Evolutionary conservation across 2,797 vertebrate genomes (phyloP).

Genomic region (Anolis apletophallus): DNA sequence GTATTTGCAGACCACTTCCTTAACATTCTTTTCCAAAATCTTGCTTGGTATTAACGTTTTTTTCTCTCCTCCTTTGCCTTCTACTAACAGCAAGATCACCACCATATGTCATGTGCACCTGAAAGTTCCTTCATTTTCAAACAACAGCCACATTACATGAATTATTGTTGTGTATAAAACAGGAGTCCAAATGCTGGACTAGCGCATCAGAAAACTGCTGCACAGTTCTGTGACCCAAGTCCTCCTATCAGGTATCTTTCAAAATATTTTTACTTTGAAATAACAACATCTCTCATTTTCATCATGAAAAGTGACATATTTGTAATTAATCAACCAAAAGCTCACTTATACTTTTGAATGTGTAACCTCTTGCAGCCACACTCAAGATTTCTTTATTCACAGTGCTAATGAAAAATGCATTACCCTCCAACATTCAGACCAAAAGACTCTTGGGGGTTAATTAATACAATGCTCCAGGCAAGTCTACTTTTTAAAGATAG

Average conservation of each 20-base stretch:
- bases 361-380: constrained; percentile 20
- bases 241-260: not conserved
- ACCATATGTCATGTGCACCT: not conserved
- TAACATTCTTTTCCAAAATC: too few species aligned
- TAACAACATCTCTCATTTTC: not conserved
- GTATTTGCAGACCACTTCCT: too few species aligned
- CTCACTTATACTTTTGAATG: not conserved
- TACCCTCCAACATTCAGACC: constrained; percentile 18
- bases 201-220: not conserved
- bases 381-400: constrained; percentile 1
- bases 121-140: not conserved
- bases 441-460: constrained; percentile 29
- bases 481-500: not conserved
- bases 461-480: constrained; percentile 34
- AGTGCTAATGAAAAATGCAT: constrained; percentile 33
- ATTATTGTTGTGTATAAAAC: not conserved
- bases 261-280: not conserved
- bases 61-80: not conserved
- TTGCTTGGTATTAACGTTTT: too few species aligned
- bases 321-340: constrained; percentile 11
- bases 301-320: not conserved
- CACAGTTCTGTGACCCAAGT: not conserved
- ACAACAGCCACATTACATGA: not conserved
- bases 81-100: not conserved
- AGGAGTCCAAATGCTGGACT: not conserved